A percentile compares a stretch with the other conserved stretches of the same genome.
These are phyloP conservation scores for Nibea albiflora DNA, from an alignment of 2,113 vertebrate species.

Conservation along the genomic window DNA sequence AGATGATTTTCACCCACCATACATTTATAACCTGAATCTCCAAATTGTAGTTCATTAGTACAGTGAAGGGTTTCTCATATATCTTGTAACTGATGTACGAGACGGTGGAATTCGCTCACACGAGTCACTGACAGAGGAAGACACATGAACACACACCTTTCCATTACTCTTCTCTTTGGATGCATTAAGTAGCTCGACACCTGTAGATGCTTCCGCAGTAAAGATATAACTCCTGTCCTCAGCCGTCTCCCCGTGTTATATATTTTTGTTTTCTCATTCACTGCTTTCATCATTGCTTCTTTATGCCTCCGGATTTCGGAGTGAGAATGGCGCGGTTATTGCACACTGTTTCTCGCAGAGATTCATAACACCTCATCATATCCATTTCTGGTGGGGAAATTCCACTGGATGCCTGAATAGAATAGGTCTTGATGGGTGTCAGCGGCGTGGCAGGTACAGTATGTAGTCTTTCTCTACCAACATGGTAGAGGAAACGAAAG, in stretches of 20 bases:
- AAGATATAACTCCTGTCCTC: not conserved
- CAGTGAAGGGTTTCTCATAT: constrained; percentile 4
- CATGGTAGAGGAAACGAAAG: constrained; percentile 26
- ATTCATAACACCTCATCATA: constrained; percentile 1
- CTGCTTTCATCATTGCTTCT: not conserved
- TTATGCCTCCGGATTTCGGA: not conserved
- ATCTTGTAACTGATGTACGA: not conserved
- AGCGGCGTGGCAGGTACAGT: constrained; percentile 4
- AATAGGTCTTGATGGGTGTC: not conserved
- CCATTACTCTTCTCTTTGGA: not conserved
- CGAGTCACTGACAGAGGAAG: not conserved
- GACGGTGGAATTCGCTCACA: not conserved
- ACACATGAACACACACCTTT: constrained; percentile 1
- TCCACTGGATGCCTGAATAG: not conserved
- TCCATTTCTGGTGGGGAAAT: not conserved
- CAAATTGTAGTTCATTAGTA: not conserved
- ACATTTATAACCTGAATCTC: not conserved
- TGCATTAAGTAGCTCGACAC: not conserved
- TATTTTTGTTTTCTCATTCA: not conserved
- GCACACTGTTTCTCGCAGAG: not conserved
- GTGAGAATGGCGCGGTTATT: not conserved
- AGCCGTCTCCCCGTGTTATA: constrained; percentile 11
- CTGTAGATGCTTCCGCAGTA: not conserved
- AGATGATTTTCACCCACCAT: not conserved
- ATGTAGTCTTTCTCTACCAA: constrained; percentile 1